Percentiles rank a stretch among this genome's conserved stretches.
Conservation (phyloP, 2,797 vertebrate species). For the Poecilia wingei region DNA sequence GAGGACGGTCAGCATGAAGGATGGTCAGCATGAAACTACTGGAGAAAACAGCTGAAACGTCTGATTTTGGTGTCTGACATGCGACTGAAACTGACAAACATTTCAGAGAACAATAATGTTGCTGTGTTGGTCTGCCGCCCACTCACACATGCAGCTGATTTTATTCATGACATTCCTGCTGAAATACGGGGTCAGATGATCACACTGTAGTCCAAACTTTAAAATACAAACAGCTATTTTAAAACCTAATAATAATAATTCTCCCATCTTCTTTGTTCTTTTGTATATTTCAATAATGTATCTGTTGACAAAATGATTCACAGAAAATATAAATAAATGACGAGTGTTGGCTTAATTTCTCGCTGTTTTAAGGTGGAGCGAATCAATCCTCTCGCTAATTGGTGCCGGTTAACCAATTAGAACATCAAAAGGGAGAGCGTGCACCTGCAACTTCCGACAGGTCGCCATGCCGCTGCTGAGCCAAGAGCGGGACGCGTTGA, state of each 20-base stretch:
- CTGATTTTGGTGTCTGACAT: background rate
- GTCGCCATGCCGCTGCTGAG: background rate
- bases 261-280: background rate
- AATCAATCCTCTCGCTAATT: background rate
- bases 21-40: no score
- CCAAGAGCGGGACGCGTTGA: no score
- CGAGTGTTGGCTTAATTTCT: background rate
- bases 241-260: background rate
- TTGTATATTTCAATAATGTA: background rate
- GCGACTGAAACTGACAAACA: background rate
- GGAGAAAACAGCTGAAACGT: background rate
- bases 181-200: background rate
- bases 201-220: background rate
- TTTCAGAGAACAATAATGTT: conserved; percentile 10
- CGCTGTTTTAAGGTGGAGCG: background rate
- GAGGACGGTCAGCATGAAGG: no score
- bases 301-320: no score
- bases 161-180: conserved; percentile 6
- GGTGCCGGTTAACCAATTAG: background rate
- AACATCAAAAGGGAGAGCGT: background rate
- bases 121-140: background rate
- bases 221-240: background rate
- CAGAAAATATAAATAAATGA: background rate
- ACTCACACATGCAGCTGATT: conserved; percentile 3
- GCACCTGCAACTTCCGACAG: conserved; percentile 15